Evolutionary conservation across 2,113 vertebrate genomes (phyloP).

Genomic region (Scartelaos histophorus): DNA sequence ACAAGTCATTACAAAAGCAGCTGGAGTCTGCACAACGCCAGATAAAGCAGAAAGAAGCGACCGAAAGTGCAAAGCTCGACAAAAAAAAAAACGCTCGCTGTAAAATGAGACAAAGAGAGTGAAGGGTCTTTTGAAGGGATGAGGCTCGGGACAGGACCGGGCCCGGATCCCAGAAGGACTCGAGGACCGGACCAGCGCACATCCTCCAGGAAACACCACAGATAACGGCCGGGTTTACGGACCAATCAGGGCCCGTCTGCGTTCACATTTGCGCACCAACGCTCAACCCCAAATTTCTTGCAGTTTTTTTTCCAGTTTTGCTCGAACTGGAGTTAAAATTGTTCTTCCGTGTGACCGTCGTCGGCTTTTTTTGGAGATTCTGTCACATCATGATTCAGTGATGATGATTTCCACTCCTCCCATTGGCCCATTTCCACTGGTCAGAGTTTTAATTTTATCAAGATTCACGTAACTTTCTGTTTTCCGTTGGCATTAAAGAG

Average conservation of each 20-base stretch:
- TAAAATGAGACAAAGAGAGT: conserved; percentile 13
- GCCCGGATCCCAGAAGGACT: background rate
- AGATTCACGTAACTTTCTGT: no score
- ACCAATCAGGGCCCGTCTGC: conserved; percentile 35
- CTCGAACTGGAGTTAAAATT: no score
- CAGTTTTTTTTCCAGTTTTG: no score
- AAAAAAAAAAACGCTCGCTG: conserved; percentile 12
- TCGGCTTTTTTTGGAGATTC: no score
- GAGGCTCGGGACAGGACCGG: background rate
- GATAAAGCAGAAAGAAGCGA: conserved; percentile 1
- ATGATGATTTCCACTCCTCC: no score
- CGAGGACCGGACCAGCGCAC: background rate
- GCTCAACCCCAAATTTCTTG: background rate
- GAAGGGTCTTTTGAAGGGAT: conserved; percentile 21
- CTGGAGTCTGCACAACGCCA: conserved; percentile 25
- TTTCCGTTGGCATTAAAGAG: no score
- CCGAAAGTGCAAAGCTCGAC: conserved; percentile 20
- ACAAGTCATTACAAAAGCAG: conserved; percentile 42
- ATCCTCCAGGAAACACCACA: conserved; percentile 32
- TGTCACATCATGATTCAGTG: no score
- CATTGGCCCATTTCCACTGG: no score
- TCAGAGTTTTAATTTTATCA: no score
- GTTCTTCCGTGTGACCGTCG: no score
- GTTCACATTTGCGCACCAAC: conserved; percentile 48
- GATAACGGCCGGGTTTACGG: conserved; percentile 49